A percentile compares a stretch with the other conserved stretches of the same genome.
These are phyloP conservation scores for Oceanites oceanicus DNA, from an alignment of 2,113 vertebrate genomes.

Conservation along the genomic window DNA sequence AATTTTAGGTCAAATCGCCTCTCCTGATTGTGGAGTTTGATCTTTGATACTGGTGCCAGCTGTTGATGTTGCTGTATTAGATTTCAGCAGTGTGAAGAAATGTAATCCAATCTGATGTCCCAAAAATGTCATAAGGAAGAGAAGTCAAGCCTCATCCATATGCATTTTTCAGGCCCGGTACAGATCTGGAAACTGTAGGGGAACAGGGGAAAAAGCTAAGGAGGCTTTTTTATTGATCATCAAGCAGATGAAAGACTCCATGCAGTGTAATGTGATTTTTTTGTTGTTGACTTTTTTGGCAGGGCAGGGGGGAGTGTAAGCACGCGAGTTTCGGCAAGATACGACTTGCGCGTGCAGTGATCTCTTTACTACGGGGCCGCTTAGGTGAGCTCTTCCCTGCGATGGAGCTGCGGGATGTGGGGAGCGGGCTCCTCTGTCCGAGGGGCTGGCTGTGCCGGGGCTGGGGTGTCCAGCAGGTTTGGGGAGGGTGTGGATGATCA, in stretches of 20 bases:
- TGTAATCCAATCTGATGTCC: not conserved
- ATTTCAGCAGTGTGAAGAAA: not conserved
- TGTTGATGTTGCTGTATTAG: not conserved
- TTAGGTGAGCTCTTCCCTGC: not conserved
- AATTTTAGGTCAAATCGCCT: not conserved
- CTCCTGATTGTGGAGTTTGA: not conserved
- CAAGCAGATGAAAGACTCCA: not conserved
- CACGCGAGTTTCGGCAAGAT: not conserved
- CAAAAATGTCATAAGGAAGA: not conserved
- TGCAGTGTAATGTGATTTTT: not conserved
- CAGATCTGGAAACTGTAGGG: not conserved
- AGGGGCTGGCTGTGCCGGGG: not conserved
- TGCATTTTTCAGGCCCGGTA: not conserved
- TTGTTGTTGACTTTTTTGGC: no score
- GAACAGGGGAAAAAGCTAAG: not conserved
- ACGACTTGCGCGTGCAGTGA: rapidly evolving
- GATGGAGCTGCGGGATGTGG: not conserved
- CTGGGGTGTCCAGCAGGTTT: not conserved
- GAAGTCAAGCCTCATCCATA: not conserved
- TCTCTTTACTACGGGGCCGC: not conserved
- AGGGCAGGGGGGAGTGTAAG: no score
- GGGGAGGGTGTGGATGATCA: not conserved
- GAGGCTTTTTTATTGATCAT: not conserved
- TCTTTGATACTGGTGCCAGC: not conserved
- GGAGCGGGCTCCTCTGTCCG: not conserved